Base-by-base conservation (phyloP, 2,797 vertebrate species). In the Chelmon rostratus region DNA sequence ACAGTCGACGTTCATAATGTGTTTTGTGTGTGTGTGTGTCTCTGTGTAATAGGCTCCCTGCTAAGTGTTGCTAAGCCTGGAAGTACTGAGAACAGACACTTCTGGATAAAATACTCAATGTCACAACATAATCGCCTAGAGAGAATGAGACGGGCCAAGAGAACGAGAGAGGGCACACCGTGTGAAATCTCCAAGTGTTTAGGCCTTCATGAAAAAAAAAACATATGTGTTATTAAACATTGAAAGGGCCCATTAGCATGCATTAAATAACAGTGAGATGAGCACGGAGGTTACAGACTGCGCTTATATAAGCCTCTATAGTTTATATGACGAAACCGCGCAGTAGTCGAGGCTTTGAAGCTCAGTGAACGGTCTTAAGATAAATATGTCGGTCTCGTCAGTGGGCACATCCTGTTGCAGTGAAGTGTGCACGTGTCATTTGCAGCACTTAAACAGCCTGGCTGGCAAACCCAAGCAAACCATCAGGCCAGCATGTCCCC, bases 231-330 rank as follows among this genome's bases (percentile, higher is more conserved):
- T 69, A 72, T 82, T 64, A 85, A 83, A 75, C 82, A 83, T 66
- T 61, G 49, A 83, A 52, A 47, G 57, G 47, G 35, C 4, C 69
- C 68, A 82, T 88, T 84, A 83, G 8, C 66, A 77, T 78, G 67
- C 64, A 79, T 82, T 83, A 81, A 67, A 83, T 84, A 74, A 85
- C 50, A 75, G 59, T n/a, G 58, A 81, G 63, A 85, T 72, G 19
- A 87, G 62, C 15, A 56, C 18, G 58, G 37, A 57, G 35, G 72
- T 73, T 52, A 71, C 31, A 76, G 68, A 42, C 64, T 71, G 64
- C 61, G 73, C 46, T 74, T 79, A 46, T 59, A 54, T 73, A 76
- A 88, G 54, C 76, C 57, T 53, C 38, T 58, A 25, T 63, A 74
- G 70, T 79, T 76, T 62, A 73, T 49, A 49, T 77, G 56, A 78